Evolutionary conservation across 2,888 invertebrate species (phyloP).

Genomic region (Stenolophus ochropezus): DNA sequence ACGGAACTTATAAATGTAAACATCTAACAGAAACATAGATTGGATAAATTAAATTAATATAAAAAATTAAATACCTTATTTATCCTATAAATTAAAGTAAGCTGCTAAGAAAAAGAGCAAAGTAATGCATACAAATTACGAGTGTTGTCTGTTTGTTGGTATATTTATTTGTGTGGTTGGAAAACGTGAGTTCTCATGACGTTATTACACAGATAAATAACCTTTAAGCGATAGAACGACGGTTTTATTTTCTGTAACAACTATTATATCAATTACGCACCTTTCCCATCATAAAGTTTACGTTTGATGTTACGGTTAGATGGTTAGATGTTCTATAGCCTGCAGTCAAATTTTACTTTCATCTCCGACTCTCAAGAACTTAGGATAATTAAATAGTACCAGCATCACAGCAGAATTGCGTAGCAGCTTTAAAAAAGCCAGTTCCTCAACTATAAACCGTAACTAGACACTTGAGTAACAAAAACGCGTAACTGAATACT

Average conservation of each 20-base stretch:
- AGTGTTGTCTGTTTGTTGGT: not conserved
- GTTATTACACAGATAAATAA: not conserved
- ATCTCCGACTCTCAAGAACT: not conserved
- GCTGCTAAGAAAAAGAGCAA: not conserved
- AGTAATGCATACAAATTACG: not conserved
- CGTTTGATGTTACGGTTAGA: not conserved
- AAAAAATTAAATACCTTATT: not conserved
- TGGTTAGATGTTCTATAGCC: not conserved
- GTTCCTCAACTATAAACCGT: not conserved
- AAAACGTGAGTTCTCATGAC: not conserved
- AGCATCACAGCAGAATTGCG: not conserved
- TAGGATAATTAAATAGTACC: not conserved
- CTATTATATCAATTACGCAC: constrained; percentile 19
- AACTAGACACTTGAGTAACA: not conserved
- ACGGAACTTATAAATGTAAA: not conserved
- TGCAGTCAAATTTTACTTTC: not conserved
- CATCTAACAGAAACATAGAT: not conserved
- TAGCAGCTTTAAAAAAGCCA: not conserved
- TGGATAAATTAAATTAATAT: not conserved
- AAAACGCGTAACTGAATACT: not conserved
- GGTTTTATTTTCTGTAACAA: not conserved
- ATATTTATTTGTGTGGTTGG: not conserved
- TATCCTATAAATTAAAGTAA: not conserved
- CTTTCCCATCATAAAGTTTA: constrained; percentile 1
- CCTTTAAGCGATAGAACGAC: not conserved